phyloP scores from a whole-genome alignment of 2,888 invertebrate genomes.

The Plemyria rubiginata region DNA sequence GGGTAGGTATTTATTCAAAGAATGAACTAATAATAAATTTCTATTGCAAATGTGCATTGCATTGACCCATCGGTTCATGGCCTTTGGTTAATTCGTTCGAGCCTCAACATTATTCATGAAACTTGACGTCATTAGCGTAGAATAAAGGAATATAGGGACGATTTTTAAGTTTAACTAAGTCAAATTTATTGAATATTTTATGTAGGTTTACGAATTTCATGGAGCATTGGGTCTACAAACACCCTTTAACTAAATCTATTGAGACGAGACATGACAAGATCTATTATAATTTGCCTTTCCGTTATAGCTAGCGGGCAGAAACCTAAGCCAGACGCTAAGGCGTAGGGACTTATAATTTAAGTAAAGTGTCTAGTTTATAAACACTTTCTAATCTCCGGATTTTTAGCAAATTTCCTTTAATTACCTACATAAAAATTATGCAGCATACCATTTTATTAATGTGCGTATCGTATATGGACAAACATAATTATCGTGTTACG shows the following conservation, averaged over 20 bases:
- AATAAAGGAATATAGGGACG: conserved; percentile 7
- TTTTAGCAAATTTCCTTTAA: neutral
- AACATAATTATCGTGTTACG: neutral
- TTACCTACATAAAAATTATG: no score
- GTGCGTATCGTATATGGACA: neutral
- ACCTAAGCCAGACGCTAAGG: conserved; percentile 42
- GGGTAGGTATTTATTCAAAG: conserved; percentile 7
- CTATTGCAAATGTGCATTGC: conserved; percentile 22
- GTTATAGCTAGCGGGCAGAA: conserved; percentile 54
- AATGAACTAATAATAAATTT: conserved; percentile 17
- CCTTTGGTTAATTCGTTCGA: no score
- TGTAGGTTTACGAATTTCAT: no score
- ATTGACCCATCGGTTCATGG: conserved; percentile 25
- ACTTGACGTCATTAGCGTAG: conserved; percentile 13
- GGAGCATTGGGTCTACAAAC: no score
- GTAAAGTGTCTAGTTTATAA: no score
- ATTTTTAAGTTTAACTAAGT: neutral
- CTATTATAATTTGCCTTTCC: conserved; percentile 46
- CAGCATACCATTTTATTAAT: no score
- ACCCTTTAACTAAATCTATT: no score
- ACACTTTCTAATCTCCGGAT: no score
- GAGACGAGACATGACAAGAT: no score
- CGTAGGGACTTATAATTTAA: neutral
- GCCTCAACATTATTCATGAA: conserved; percentile 10
- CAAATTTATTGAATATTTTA: no score